Base-by-base conservation (phyloP, 2,888 invertebrate species). In the Muscina levida region DNA sequence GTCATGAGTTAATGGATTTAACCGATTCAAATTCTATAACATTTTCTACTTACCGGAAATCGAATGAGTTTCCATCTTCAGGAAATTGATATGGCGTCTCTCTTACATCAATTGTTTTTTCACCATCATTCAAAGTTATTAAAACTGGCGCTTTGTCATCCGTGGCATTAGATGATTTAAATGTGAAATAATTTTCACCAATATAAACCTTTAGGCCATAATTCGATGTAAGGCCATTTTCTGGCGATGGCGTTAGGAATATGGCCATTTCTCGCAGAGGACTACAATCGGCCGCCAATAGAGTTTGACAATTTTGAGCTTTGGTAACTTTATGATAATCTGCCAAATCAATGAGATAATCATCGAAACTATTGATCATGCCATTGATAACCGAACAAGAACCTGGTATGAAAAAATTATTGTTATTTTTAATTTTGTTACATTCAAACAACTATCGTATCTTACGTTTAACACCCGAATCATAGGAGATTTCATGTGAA, bases 331-430 rank as follows among this genome's bases (percentile, higher is more conserved):
- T 83, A 37, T 85, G 79, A 81, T 84, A 86, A 31, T 87, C 88
- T 17, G 83, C 84, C 8, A 90, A 79, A 78, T 87, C 87, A 13
- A 91, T 86, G 0, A 88, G 83, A 66, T 89, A 86, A 80, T 91
- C 90, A 73, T 91, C 90, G 51, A 91, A 90, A 2, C 90, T 89
- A 67, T 88, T 90, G 10, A 91, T 82, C 87, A 88, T 87, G 56
- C 90, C 89, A 77, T 88, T 87, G 42, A 91, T 91, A 6, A 91
- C 86, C 10, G 90, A 89, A 71, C 91, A 91, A 51, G 90, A 90
- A 31, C 88, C 89, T 89, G 71, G 8, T 82, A 57, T 37, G 46
- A 57, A 82, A 83, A 46, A 65, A 76, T 44, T n/a, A 17, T 24
- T 11, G 44, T 11, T 37, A 26, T 48, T 72, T 8, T 53, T 22